phyloP scores from a whole-genome alignment of 2,888 invertebrate species.

The Allacma fusca region DNA sequence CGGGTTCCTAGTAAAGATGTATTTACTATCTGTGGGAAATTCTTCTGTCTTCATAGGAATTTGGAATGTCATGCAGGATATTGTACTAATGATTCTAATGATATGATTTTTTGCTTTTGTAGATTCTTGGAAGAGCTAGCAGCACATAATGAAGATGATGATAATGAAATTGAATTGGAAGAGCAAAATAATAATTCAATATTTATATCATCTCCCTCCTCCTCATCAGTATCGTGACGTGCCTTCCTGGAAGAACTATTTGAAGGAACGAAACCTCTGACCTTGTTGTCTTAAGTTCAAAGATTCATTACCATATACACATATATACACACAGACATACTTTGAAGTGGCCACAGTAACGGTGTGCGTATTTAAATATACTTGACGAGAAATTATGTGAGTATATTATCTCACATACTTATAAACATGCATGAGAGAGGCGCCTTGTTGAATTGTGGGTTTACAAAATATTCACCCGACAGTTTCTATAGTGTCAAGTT shows the following conservation, averaged over 20 bases:
- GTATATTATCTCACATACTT: neutral
- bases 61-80: no score
- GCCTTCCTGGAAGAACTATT: slow-evolving; percentile 12
- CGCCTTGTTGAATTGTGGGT: no score
- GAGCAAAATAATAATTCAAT: slow-evolving; percentile 60
- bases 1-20: no score
- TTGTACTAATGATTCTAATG: neutral
- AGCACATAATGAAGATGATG: slow-evolving; percentile 52
- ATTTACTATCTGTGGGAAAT: no score
- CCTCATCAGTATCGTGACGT: slow-evolving; percentile 55
- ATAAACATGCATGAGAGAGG: no score
- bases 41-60: no score
- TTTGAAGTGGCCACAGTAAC: neutral
- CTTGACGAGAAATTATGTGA: neutral
- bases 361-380: neutral
- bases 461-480: no score
- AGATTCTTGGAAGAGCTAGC: slow-evolving; percentile 61
- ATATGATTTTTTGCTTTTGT: slow-evolving; percentile 14
- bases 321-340: neutral
- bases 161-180: slow-evolving; percentile 52
- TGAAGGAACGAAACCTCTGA: slow-evolving; percentile 15
- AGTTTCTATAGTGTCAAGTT: no score
- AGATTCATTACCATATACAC: slow-evolving; percentile 37
- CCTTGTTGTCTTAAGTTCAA: slow-evolving; percentile 37
- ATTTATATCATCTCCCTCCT: slow-evolving; percentile 58